Base-by-base conservation (phyloP, 2,888 invertebrate genomes). In the Acanthosepion esculentum region DNA sequence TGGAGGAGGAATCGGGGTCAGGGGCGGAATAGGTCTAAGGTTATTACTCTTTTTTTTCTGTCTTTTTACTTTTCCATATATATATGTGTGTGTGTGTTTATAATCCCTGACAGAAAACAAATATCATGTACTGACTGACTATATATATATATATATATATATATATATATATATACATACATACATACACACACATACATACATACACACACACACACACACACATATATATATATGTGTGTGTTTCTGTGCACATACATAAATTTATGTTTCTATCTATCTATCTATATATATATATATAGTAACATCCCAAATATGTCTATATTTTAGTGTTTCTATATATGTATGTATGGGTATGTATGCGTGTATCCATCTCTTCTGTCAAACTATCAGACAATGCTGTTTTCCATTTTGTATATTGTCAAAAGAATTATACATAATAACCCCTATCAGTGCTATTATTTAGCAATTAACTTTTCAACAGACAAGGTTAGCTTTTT, bases 391-490 rank as follows among this genome's bases (percentile, higher is more conserved):
- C 78, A 78, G 78, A 33, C 78, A 78, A 78, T 78, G 15, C 78
- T 78, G 78, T 78, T 78, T 33, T 33, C n/a, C 78, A 78, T 78
- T 78, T 78, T 78, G 78, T n/a, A 78, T 78, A 78, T 78, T 78
- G 78, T 78, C 78, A 15, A 78, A 78, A n/a, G 78, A n/a, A 78
- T 78, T 78, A n/a, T 78, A 10, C 12, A n/a, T 78, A 78, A 78
- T 78, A 78, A 78, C n/a, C n/a, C 78, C 15, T 78, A 78, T 78
- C 78, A 78, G 78, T 78, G 78, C 78, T 78, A 78, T 78, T 78
- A 78, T 78, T 78, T 78, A 78, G 78, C 78, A 78, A 78, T 78
- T 78, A 78, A 78, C 78, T 78, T 78, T 78, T 33, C 78, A 78
- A 33, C 78, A 78, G 78, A 78, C 78, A 78, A 78, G n/a, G 78